Evolutionary conservation across 2,113 vertebrate species (phyloP), one percentile per base, ranked within the genome.

Genomic region (Emydura subglobosa): DNA sequence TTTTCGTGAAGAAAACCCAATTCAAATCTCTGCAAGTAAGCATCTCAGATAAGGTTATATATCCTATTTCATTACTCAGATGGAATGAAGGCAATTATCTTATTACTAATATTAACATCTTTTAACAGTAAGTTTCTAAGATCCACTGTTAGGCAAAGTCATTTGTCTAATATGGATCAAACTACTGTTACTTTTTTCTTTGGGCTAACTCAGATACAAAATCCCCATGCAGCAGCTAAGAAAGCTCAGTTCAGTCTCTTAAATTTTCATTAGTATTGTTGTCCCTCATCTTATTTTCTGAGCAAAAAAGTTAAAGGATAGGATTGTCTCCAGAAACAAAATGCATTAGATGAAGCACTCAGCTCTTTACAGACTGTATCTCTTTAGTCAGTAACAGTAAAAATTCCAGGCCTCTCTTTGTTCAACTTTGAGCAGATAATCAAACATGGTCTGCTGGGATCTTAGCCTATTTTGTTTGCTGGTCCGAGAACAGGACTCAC

Each of bases 281-380:
- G 85, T 96, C 51, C 85, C 92, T 39, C 10, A 72, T 49, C 6
- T 93, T 96, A 91, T 24, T 6, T 29, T 89, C 65, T 50, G 3
- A 89, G 53, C 5, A 61, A 92, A 94, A 94, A 92, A 39, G 89
- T 95, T 91, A 89, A 95, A 91, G 85, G 89, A 82, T 92, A 95
- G 53, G 34, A 61, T 97, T 96, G 94, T 94, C 59, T 95, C 87
- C 83, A 89, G 82, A 97, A 93, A 84, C 90, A 95, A 82, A 95
- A 84, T 72, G 82, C 83, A 89, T 84, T 92, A 93, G 82, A 13
- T 44, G 81, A 87, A 95, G 49, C 79, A 95, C 74, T 94, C 78
- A 89, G 2, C 2, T 93, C 19, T 24, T 87, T 72, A 31, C 27
- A 87, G 42, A 53, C 79, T 89, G 21, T 25, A 17, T 76, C 59